phyloP scores from a whole-genome alignment of 2,888 invertebrate genomes.

The Cephus pygmeus region DNA sequence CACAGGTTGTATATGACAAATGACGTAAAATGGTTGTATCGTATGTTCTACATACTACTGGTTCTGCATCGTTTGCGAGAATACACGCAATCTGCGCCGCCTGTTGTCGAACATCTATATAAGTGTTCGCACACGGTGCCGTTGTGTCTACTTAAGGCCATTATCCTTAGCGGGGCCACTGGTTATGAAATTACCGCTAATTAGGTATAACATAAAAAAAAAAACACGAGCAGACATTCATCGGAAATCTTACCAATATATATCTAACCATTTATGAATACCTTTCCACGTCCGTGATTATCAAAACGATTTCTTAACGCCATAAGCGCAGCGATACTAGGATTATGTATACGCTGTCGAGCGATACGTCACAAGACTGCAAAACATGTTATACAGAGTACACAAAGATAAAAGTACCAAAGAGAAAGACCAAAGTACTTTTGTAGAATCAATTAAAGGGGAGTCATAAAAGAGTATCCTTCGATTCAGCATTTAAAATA shows the following conservation, averaged over 20 bases:
- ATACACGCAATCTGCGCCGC: not conserved
- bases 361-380: not conserved
- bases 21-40: constrained; percentile 51
- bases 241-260: not conserved
- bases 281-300: constrained; percentile 7
- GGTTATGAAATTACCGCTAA: constrained; percentile 30
- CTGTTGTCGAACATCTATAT: not conserved
- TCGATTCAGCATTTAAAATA: not conserved
- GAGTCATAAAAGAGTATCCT: not conserved
- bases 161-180: constrained; percentile 45
- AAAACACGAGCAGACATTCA: not conserved
- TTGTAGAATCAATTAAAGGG: not conserved
- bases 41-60: constrained; percentile 35
- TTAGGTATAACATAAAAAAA: constrained; percentile 25
- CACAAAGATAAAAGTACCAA: not conserved
- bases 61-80: constrained; percentile 31
- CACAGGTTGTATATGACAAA: constrained; percentile 64
- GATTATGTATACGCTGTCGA: not conserved
- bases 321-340: not conserved
- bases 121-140: not conserved
- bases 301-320: not conserved
- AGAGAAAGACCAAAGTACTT: not conserved
- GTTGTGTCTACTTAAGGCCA: constrained; percentile 14
- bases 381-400: not conserved
- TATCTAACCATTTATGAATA: not conserved